These are phyloP conservation scores for Gymnoscopelus microlampas DNA, from an alignment of 2,797 vertebrate genomes.

Conservation along the genomic window DNA sequence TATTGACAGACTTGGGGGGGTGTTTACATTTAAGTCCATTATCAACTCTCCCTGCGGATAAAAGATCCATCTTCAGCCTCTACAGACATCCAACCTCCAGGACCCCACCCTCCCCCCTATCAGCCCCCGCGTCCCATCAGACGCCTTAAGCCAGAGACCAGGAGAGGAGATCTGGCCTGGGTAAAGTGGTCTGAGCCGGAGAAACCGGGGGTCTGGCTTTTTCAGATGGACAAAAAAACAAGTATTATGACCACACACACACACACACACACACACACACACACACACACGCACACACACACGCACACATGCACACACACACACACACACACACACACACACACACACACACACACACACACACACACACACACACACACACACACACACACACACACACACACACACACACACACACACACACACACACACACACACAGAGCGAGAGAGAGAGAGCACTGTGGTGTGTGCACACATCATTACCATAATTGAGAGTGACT, in stretches of 20 bases:
- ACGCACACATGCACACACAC: background rate
- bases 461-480: conserved; percentile 65
- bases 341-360: background rate
- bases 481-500: conserved; percentile 71
- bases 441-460: conserved; percentile 16
- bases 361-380: background rate
- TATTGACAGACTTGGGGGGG: conserved; percentile 48
- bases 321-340: background rate
- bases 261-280: background rate
- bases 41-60: conserved; percentile 48
- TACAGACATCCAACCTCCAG: too few relatives aligned
- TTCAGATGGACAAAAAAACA: background rate
- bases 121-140: too few relatives aligned
- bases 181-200: conserved; percentile 3
- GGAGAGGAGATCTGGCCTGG: conserved; percentile 18
- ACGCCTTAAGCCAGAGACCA: conserved; percentile 6
- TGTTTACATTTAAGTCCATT: conserved; percentile 74
- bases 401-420: conserved; percentile 12
- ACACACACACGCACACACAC: background rate
- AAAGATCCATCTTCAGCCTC: conserved; percentile 42
- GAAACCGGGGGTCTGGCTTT: conserved; percentile 26
- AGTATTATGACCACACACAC: background rate
- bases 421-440: background rate
- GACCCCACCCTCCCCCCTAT: too few relatives aligned
- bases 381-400: conserved; percentile 37